Evolutionary conservation across 2,113 vertebrate genomes (phyloP).

Genomic region (Phalacrocorax brasilianus): DNA sequence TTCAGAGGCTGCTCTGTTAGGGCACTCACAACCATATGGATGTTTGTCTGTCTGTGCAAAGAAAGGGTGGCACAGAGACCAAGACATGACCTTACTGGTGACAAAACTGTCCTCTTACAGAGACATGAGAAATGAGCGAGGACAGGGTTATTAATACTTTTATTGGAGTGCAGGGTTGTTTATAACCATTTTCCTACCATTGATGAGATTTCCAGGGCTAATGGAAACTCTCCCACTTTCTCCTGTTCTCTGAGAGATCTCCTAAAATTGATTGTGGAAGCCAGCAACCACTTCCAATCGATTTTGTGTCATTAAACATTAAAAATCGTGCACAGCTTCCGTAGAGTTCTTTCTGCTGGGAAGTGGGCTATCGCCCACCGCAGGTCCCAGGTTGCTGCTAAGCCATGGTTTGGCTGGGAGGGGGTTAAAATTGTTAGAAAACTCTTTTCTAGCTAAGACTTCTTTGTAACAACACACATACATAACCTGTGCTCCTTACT

Average conservation of each 20-base stretch:
- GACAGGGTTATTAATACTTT: neutral
- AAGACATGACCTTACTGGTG: neutral
- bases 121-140: neutral
- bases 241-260: neutral
- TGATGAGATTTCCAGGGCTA: slow-evolving; percentile 44
- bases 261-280: slow-evolving; percentile 24
- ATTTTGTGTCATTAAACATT: slow-evolving; percentile 42
- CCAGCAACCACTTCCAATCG: neutral
- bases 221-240: slow-evolving; percentile 37
- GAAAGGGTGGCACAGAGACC: neutral
- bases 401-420: neutral
- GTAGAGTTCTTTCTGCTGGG: neutral
- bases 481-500: neutral
- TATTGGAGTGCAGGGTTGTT: neutral
- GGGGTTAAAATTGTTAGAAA: neutral
- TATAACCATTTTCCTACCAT: neutral
- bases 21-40: neutral
- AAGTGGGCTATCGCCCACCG: neutral
- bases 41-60: neutral
- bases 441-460: neutral
- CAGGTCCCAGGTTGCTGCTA: neutral
- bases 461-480: neutral
- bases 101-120: neutral
- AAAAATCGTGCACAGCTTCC: neutral
- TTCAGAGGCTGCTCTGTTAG: neutral